Evolutionary conservation across 2,113 vertebrate genomes (phyloP).

Genomic region (Bos indicus): DNA sequence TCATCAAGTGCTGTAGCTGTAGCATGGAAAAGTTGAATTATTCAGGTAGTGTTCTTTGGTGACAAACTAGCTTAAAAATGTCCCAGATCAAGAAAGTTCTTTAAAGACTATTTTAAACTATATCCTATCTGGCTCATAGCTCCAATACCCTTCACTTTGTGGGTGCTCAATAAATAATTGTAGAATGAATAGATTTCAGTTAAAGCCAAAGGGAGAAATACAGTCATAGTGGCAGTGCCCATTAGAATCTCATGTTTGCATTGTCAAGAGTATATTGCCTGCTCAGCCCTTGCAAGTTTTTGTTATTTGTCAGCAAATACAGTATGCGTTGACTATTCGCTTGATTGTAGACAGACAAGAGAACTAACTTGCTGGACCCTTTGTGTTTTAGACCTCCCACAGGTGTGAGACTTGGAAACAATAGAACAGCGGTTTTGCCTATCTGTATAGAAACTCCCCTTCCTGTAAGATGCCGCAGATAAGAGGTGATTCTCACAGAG

Average conservation of each 20-base stretch:
- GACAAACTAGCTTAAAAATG: neutral
- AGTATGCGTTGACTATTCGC: neutral
- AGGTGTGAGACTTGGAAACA: neutral
- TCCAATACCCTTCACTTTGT: neutral
- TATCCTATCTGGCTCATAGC: neutral
- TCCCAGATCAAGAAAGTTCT: neutral
- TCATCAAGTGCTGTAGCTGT: accelerated
- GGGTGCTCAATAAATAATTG: neutral
- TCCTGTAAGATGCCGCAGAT: neutral
- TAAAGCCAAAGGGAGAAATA: neutral
- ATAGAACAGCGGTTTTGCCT: neutral
- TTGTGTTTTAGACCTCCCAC: neutral
- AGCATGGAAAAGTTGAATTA: neutral
- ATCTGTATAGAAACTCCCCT: neutral
- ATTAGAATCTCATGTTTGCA: neutral
- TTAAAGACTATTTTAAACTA: neutral
- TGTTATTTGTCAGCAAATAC: neutral
- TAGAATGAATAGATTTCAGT: neutral
- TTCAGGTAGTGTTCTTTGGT: neutral
- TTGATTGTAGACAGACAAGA: neutral
- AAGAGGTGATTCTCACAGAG: neutral
- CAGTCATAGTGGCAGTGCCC: neutral
- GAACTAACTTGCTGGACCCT: neutral
- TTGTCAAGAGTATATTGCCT: neutral
- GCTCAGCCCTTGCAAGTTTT: neutral